These are phyloP conservation scores for Sarcophilus harrisii DNA, from an alignment of 2,797 vertebrate genomes.

Conservation along the genomic window DNA sequence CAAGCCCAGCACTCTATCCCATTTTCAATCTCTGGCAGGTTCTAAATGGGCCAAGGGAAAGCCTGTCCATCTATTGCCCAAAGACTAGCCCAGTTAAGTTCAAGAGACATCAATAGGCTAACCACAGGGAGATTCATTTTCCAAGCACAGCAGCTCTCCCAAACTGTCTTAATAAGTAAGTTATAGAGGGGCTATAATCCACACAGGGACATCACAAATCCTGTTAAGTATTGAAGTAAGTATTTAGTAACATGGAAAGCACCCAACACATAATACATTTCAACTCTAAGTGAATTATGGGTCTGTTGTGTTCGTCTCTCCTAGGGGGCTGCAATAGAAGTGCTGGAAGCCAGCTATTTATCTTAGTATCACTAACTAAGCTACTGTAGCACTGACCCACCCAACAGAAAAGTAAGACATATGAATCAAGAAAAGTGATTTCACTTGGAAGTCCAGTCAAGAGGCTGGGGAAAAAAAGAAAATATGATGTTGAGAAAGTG, in stretches of 20 bases:
- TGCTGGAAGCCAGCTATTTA: neutral
- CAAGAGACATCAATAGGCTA: neutral
- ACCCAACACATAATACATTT: neutral
- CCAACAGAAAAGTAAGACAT: neutral
- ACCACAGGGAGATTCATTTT: neutral
- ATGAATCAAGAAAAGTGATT: neutral
- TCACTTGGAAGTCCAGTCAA: neutral
- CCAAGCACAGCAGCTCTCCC: neutral
- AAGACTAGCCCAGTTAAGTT: neutral
- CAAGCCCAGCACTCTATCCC: neutral
- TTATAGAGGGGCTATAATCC: neutral
- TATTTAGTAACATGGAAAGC: neutral
- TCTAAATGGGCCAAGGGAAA: neutral
- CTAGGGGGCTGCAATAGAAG: neutral
- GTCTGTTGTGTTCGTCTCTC: neutral
- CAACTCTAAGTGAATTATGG: neutral
- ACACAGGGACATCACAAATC: neutral
- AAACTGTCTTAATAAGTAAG: neutral
- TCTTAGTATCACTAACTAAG: slow-evolving; percentile 8
- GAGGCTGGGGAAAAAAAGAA: neutral
- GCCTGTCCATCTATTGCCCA: neutral
- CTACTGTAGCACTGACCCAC: neutral
- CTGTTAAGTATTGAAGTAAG: neutral
- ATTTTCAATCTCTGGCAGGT: neutral
- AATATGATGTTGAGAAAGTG: neutral